Evolutionary conservation across 2,113 vertebrate species (phyloP), one percentile per base, ranked within the genome.

Genomic region (Bothrops jararaca): DNA sequence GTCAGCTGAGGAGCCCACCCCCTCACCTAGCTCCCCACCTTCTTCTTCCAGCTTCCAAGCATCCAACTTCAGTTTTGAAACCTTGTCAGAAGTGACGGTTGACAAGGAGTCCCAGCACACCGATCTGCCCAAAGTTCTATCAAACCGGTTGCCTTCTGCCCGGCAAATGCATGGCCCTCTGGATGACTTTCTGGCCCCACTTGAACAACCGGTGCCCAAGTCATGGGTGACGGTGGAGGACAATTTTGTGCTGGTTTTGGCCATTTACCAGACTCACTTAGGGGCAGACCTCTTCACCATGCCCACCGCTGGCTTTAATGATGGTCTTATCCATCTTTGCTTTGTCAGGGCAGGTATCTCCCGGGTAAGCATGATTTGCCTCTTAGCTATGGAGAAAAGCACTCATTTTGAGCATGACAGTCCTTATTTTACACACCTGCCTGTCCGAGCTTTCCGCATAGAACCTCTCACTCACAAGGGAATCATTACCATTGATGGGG

Each of bases 401-500:
- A 98, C 94, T 45, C 98, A 99, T 95, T 98, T 98, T 91, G 97
- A 97, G 6, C 94, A 98, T 89, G 98, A 96, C 92, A 98, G 98
- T 13, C 98, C 98, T 0, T 98, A 98, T 23, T 97, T 99, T 60
- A 98, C 97, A 94, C 98, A 98, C 0, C 95, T 98, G 0, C 96
- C 97, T 1, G 98, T 98, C 85, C 97, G 96, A 89, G 99, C 99
- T 74, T 99, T 99, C 96, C 98, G 98, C 86, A 97, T 99, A 50
- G 98, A 98, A 95, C 99, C 99, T 0, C 98, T 99, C 39, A 98
- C 98, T 0, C 69, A 96, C 2, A 97, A 98, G 9, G 99, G 99
- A 7, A 98, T 98, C 26, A 97, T 99, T 57, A 99, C 99, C 0
- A 98, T 99, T 93, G 99, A 99, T 0, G 99, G 99, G 3, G 99